Base-by-base conservation (phyloP, 1,140 invertebrate genomes). In the Bombus ignitus region DNA sequence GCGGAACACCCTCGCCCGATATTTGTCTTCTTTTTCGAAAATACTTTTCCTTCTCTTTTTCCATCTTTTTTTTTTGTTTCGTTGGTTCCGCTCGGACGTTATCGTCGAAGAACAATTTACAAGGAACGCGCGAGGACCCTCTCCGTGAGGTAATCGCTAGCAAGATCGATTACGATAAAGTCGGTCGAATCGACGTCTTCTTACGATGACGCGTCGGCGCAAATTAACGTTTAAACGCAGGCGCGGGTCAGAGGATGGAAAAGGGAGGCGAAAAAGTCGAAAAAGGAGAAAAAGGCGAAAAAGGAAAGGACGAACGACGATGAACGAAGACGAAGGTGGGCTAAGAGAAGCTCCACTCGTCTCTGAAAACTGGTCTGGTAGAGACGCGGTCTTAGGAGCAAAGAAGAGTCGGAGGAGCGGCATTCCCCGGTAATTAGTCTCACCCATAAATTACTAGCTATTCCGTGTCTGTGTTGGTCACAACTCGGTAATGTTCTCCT, bases 351-450 rank as follows among this genome's bases (percentile, higher is more conserved):
- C 70, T 73, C 85, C 75, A 53, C 88, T 90, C 83, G 76, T 90
- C 89, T 88, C 83, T 81, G 86, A 90, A 91, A 92, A 91, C 89
- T 90, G 89, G 90, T 88, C 91, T 90, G 86, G 83, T 66, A 35
- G 65, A 79, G 81, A 90, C 86, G 83, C 88, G 88, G 89, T 85
- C 89, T 90, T 87, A 90, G 89, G 89, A 91, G 92, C 92, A 88
- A 87, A 93, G 86, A 87, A 90, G 91, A 92, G 90, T 92, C 89
- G 88, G 90, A 92, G 92, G 88, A 94, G 93, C 93, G 93, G 93
- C 93, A 94, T 94, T 94, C 93, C 91, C 92, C 89, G 92, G 91
- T 94, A 94, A 94, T 94, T 94, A 94, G 93, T 94, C 92, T 94
- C 93, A 94, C 93, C 93, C 93, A 94, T 94, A 94, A 94, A 94